Percentiles rank a stretch among this genome's conserved stretches.
Evolutionary conservation across 2,797 vertebrate genomes (phyloP).

Genomic region (Dromococcyx pavoninus): DNA sequence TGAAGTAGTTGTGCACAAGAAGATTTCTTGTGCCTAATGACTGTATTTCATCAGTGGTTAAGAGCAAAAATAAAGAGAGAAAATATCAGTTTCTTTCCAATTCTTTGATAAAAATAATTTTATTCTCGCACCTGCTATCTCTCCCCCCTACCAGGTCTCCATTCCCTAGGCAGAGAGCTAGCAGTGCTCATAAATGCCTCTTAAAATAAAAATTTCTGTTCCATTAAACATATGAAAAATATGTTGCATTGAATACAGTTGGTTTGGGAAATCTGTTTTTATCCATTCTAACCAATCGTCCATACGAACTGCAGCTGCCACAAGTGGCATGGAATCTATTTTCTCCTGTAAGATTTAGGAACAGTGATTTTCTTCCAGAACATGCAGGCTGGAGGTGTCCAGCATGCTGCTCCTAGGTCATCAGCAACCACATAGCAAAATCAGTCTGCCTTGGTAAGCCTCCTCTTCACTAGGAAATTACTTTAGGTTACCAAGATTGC

Average conservation of each 20-base stretch:
- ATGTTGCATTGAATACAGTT: slow-evolving; percentile 72
- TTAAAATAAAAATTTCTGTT: slow-evolving; percentile 78
- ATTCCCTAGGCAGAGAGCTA: slow-evolving; percentile 45
- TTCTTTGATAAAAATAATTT: slow-evolving; percentile 70
- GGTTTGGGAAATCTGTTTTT: slow-evolving; percentile 75
- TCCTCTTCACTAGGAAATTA: background rate
- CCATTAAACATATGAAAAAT: slow-evolving; percentile 79
- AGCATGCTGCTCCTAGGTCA: background rate
- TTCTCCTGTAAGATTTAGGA: slow-evolving; percentile 27
- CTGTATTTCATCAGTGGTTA: slow-evolving; percentile 26
- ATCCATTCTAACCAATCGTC: slow-evolving; percentile 64
- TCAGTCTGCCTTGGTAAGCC: background rate
- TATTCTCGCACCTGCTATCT: slow-evolving; percentile 64
- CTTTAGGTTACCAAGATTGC: background rate
- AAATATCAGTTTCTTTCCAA: slow-evolving; percentile 46
- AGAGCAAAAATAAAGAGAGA: slow-evolving; percentile 12
- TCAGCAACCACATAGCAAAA: background rate
- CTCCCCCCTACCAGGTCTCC: slow-evolving; percentile 43
- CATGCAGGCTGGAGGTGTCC: background rate
- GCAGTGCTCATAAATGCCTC: slow-evolving; percentile 59
- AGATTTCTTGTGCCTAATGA: slow-evolving; percentile 31
- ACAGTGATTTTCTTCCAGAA: slow-evolving; percentile 14
- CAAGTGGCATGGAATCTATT: slow-evolving; percentile 38
- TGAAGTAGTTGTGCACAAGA: background rate
- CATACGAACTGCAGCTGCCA: slow-evolving; percentile 64